Evolutionary conservation across 2,797 vertebrate species (phyloP).

Genomic region (Gymnoscopelus microlampas): DNA sequence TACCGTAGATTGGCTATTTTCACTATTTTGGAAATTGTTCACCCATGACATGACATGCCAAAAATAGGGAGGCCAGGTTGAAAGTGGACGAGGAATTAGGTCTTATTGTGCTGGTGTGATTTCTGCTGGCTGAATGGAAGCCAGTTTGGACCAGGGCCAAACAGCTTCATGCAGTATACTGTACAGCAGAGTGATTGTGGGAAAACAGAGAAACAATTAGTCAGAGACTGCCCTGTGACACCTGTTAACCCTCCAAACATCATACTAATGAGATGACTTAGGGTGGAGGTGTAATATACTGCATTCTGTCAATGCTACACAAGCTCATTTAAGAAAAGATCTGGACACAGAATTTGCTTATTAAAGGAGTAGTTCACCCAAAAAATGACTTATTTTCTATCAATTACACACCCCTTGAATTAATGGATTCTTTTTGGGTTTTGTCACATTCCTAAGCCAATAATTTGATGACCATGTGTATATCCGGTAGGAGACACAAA

Average conservation of each 20-base stretch:
- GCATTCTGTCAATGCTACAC: background rate
- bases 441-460: no score
- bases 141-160: slow-evolving; percentile 61
- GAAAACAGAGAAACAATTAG: slow-evolving; percentile 68
- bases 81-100: slow-evolving; percentile 21
- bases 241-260: slow-evolving; percentile 66
- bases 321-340: background rate
- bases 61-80: no score
- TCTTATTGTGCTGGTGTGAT: slow-evolving; percentile 31
- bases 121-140: slow-evolving; percentile 32
- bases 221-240: slow-evolving; percentile 58
- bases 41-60: no score
- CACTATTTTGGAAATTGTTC: no score
- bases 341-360: slow-evolving; percentile 12
- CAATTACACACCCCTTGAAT: no score
- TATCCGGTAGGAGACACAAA: no score
- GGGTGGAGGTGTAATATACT: slow-evolving; percentile 27
- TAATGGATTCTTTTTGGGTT: no score
- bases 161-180: slow-evolving; percentile 21
- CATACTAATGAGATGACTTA: slow-evolving; percentile 13
- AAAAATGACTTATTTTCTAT: no score
- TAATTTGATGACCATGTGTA: no score
- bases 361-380: slow-evolving; percentile 28
- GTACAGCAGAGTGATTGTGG: slow-evolving; percentile 61
- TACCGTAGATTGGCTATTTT: no score